Base-by-base conservation (phyloP, 2,888 invertebrate species). In the Hemithea aestivaria region DNA sequence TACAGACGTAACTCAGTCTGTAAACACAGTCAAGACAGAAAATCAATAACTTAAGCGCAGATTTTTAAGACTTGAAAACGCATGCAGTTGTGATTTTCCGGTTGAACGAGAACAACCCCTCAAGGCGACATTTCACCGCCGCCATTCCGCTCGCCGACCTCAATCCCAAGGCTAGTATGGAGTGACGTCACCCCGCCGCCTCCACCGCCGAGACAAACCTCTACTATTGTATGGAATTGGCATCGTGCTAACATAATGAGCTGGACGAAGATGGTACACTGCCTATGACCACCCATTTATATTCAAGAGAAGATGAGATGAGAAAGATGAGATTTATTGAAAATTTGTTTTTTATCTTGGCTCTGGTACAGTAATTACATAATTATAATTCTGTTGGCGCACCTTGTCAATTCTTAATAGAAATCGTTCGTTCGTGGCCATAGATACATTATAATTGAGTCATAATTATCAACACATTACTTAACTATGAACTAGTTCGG, bases 101-200 rank as follows among this genome's bases (percentile, higher is more conserved):
- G 57, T 58, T 61, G 63, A 66, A 60, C 62, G 57, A 67, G 62
- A 63, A 66, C 71, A 71, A 64, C 68, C 72, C 73, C 73, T 72
- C 67, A 64, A 74, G 74, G 71, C 73, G 75, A 78, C 73, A 75
- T 76, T 79, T 75, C 65, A 73, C 65, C 73, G 82, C 67, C 73
- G 71, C 66, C 69, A 69, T 73, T 78, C 72, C 72, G 70, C 73
- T 66, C 72, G 72, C 66, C 76, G 79, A 83, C 79, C 83, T 83
- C 83, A 74, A 79, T 81, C 69, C 67, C 79, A 80, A 81, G 82
- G 83, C 80, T 81, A 71, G 72, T 67, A 65, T 66, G 63, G 63
- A 70, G 66, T 84, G 83, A 85, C 84, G 83, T 84, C 83, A 83
- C 50, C 63, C 66, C 5, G 40, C 33, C 41, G 46, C 34, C 45